phyloP scores from a whole-genome alignment of 2,888 invertebrate genomes.

The Lasioglossum malachurum region DNA sequence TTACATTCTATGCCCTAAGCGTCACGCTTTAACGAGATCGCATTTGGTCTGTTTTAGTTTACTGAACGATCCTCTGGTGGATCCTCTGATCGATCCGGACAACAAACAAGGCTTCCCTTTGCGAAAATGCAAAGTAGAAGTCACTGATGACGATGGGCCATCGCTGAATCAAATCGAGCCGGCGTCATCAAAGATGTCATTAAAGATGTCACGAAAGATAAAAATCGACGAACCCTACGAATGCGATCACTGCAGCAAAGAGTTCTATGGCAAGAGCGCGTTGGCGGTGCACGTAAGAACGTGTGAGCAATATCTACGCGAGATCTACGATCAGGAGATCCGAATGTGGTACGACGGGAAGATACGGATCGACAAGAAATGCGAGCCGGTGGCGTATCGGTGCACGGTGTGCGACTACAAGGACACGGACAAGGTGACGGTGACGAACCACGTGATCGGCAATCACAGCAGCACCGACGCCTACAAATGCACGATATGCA shows the following conservation, averaged over 20 bases:
- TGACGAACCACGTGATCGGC: conserved; percentile 57
- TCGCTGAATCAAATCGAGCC: no score
- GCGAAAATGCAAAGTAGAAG: background rate
- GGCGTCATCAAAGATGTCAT: no score
- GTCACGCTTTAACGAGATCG: conserved; percentile 35
- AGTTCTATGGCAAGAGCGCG: conserved; percentile 32
- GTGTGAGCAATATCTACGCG: conserved; percentile 46
- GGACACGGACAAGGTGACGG: conserved; percentile 58
- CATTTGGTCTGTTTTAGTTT: conserved; percentile 63
- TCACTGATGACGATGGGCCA: background rate
- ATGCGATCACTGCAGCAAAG: conserved; percentile 50
- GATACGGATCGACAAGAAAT: no score
- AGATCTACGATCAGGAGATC: conserved; percentile 52
- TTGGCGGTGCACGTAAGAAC: conserved; percentile 49
- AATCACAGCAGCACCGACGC: conserved; percentile 56
- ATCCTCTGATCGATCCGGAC: background rate
- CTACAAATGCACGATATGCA: conserved; percentile 51
- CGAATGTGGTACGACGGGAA: background rate
- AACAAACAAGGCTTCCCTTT: no score
- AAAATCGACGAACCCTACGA: background rate
- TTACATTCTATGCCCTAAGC: no score
- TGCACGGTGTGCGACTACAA: conserved; percentile 63
- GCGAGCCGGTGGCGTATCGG: conserved; percentile 22
- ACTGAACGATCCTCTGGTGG: conserved; percentile 50
- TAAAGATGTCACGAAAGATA: background rate